These are phyloP conservation scores for Podocnemis expansa DNA, from an alignment of 2,113 vertebrate species.

Conservation along the genomic window DNA sequence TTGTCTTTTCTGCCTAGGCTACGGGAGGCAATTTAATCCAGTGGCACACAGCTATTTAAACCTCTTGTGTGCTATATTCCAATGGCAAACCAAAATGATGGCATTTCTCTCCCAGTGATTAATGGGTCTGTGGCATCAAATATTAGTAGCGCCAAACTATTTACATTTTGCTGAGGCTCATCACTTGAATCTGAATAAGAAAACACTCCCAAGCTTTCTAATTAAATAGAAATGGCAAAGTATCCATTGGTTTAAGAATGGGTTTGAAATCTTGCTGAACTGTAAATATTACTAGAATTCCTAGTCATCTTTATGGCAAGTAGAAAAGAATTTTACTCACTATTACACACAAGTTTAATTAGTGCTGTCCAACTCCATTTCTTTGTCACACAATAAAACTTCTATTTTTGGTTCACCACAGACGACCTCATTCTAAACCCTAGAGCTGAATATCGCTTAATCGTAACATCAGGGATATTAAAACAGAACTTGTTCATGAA, in stretches of 20 bases:
- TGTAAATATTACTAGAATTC: neutral
- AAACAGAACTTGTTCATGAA: neutral
- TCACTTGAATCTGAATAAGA: neutral
- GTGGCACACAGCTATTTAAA: constrained; percentile 40
- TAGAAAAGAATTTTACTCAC: neutral
- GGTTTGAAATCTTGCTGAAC: constrained; percentile 23
- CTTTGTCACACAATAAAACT: constrained; percentile 33
- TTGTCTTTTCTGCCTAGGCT: constrained; percentile 44
- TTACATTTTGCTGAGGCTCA: accelerated
- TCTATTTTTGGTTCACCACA: constrained; percentile 63
- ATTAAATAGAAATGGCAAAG: accelerated
- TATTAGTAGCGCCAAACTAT: neutral
- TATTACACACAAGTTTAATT: neutral
- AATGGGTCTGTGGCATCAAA: neutral
- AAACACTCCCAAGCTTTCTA: neutral
- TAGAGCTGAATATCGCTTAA: constrained; percentile 15
- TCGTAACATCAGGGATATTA: neutral
- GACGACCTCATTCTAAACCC: constrained; percentile 18
- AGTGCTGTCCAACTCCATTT: constrained; percentile 36
- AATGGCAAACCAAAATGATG: constrained; percentile 20
- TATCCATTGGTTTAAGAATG: neutral
- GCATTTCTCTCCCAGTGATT: neutral
- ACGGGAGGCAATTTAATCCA: constrained; percentile 29
- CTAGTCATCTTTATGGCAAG: constrained; percentile 1
- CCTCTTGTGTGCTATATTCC: neutral